phyloP scores from a whole-genome alignment of 2,797 vertebrate genomes.

The Tangara arthus region DNA sequence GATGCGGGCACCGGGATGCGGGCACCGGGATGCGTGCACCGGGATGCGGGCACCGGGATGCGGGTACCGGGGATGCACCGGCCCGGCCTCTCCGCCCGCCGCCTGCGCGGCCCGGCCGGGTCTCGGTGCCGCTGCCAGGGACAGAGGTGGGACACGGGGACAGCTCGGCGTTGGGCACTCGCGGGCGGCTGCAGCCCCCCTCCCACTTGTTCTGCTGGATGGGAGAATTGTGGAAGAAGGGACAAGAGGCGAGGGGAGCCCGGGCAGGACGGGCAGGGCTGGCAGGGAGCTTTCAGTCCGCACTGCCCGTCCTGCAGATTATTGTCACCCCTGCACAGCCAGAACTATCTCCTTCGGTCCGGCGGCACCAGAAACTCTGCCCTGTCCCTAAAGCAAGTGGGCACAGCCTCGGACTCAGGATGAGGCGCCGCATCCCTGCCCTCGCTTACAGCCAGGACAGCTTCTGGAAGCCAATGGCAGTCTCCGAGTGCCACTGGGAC shows the following conservation, averaged over 20 bases:
- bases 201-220: not conserved
- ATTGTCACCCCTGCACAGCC: not conserved
- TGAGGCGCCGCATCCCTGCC: not conserved
- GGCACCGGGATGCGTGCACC: too few species aligned
- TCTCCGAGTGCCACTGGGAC: not conserved
- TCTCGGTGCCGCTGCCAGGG: not conserved
- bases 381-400: not conserved
- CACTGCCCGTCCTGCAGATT: not conserved
- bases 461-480: not conserved
- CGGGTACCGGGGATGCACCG: too few species aligned
- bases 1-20: not conserved
- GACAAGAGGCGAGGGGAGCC: not conserved
- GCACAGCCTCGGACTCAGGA: not conserved
- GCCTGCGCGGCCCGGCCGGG: not conserved
- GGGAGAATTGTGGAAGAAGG: not conserved
- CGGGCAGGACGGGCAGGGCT: not conserved
- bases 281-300: not conserved
- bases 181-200: not conserved
- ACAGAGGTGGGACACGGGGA: not conserved
- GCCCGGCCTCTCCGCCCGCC: too few species aligned
- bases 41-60: not conserved
- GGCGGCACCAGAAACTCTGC: not conserved
- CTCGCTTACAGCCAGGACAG: not conserved
- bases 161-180: not conserved
- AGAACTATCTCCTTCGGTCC: not conserved